Evolutionary conservation across 2,888 invertebrate species (phyloP).

Genomic region (Xestia ashworthii): DNA sequence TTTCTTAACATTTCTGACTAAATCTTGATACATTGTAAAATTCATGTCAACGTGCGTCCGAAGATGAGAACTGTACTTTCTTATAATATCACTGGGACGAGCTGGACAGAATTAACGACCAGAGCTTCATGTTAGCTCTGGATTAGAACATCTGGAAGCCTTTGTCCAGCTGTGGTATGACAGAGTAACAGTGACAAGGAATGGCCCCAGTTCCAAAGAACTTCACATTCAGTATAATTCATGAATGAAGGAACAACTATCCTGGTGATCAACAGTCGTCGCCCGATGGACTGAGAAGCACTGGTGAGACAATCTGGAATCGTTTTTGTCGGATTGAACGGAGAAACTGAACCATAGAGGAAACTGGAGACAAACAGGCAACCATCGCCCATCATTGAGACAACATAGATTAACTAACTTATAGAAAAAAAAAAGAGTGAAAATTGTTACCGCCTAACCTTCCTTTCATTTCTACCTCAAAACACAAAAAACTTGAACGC

Average conservation of each 20-base stretch:
- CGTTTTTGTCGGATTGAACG: too few relatives aligned
- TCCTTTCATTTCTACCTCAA: not conserved
- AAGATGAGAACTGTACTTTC: not conserved
- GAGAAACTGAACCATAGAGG: not conserved
- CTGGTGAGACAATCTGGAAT: not conserved
- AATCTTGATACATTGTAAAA: conserved; percentile 20
- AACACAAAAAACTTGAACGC: not conserved
- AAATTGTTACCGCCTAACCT: not conserved
- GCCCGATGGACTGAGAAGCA: not conserved
- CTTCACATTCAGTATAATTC: too few relatives aligned
- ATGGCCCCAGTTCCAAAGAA: too few relatives aligned
- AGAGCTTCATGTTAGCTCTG: too few relatives aligned
- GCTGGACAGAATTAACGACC: too few relatives aligned
- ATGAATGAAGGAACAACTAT: not conserved
- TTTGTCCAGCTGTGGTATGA: too few relatives aligned
- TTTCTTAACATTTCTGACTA: conserved; percentile 19
- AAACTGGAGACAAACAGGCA: not conserved
- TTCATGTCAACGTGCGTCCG: not conserved
- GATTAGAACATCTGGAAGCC: too few relatives aligned
- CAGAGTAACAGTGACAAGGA: too few relatives aligned
- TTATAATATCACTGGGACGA: not conserved
- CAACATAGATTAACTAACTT: not conserved
- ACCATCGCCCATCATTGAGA: not conserved
- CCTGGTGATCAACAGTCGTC: not conserved
- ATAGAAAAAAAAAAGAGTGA: not conserved